These are phyloP conservation scores for Eleutherodactylus coqui DNA, from an alignment of 2,797 vertebrate species.

Conservation along the genomic window DNA sequence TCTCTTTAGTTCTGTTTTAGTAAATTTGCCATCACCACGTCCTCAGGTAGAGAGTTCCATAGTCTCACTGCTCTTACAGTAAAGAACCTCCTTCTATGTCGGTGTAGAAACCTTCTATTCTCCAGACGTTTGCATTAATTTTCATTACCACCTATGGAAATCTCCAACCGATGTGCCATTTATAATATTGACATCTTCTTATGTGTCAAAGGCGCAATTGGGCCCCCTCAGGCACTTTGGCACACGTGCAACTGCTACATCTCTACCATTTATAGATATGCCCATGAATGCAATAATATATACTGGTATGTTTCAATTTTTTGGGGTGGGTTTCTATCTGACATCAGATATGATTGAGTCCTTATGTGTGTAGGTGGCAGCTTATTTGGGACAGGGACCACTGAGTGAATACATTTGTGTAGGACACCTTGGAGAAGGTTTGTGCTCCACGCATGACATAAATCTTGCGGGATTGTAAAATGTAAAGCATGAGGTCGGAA, in stretches of 20 bases:
- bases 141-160: no score
- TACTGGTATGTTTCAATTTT: not conserved
- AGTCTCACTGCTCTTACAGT: no score
- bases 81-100: no score
- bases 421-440: not conserved
- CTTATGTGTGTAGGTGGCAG: not conserved
- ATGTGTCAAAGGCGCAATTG: not conserved
- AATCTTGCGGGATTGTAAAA: not conserved
- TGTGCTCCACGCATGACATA: not conserved
- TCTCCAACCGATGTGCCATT: no score
- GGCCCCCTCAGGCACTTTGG: no score
- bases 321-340: not conserved
- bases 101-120: no score
- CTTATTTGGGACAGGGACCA: not conserved
- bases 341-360: not conserved
- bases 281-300: no score
- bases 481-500: conserved; percentile 7
- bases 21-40: no score
- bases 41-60: no score
- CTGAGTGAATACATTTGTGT: not conserved
- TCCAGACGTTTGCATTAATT: no score
- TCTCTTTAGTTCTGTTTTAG: no score
- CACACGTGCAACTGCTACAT: not conserved
- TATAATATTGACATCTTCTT: not conserved
- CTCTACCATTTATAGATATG: no score